These are phyloP conservation scores for Hydropsyche betteni DNA, from an alignment of 2,888 invertebrate genomes.

Conservation along the genomic window DNA sequence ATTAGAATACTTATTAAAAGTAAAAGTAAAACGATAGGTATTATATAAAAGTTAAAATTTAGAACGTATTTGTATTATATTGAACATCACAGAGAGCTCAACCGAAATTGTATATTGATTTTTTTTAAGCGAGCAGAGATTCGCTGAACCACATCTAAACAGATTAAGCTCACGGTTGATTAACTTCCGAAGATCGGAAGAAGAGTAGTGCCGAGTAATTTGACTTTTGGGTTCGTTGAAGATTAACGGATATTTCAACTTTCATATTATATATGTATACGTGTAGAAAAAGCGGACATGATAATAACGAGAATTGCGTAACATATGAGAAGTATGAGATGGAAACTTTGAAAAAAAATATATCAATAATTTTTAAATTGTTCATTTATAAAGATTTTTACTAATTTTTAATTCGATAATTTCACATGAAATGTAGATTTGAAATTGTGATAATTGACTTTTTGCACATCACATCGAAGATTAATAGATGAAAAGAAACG, in stretches of 20 bases:
- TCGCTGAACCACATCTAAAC: conserved; percentile 32
- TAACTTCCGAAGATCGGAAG: conserved; percentile 30
- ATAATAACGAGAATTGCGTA: too few relatives aligned
- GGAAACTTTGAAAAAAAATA: too few relatives aligned
- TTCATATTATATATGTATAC: background rate
- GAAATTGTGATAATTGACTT: background rate
- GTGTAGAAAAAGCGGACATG: background rate
- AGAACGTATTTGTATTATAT: background rate
- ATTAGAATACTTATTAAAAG: too few relatives aligned
- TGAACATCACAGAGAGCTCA: background rate
- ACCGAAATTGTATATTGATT: conserved; percentile 30
- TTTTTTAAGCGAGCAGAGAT: conserved; percentile 23
- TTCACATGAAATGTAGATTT: background rate
- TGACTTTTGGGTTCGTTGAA: conserved; percentile 32
- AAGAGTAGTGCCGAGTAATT: conserved; percentile 33
- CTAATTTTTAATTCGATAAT: too few relatives aligned
- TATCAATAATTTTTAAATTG: too few relatives aligned
- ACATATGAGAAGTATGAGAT: too few relatives aligned
- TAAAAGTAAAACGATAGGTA: too few relatives aligned
- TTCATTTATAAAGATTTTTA: too few relatives aligned
- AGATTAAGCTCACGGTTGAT: conserved; percentile 29
- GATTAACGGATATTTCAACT: conserved; percentile 23
- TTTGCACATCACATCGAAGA: too few relatives aligned
- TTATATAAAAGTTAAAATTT: background rate
- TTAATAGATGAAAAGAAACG: too few relatives aligned